Base-by-base conservation (phyloP, 2,113 vertebrate genomes). In the Corythaeola cristata region DNA sequence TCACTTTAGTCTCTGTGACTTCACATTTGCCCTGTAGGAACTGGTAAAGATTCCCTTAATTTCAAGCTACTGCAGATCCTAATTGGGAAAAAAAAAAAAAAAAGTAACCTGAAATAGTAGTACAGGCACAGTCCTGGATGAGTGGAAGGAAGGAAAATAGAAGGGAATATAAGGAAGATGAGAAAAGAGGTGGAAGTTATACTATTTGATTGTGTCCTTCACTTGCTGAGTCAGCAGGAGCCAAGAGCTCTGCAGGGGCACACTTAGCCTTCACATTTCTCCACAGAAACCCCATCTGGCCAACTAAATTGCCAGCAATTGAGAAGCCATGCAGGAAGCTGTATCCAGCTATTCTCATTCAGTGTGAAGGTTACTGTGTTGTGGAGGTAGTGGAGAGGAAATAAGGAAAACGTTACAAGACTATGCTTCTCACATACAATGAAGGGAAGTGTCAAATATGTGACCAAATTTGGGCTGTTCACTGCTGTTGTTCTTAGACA, bases 281-380 rank as follows among this genome's bases (percentile, higher is more conserved):
- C 56, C 71, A 64, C 37, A 93, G 94, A 97, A 92, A 85, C 80
- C 77, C 94, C 96, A 94, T 96, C 95, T 97, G 94, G 90, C 92
- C 86, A 82, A 58, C 83, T 93, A 90, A 95, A 95, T 90, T 97
- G 89, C 52, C 80, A 93, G 94, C 86, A 96, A 95, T 94, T 90
- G 90, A 94, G 88, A 89, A 93, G n/a, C 32, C 89, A 92, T 89
- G 86, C 80, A 95, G 94, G 88, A 95, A 93, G 76, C 76, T 89
- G 77, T 81, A 92, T 97, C 95, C 90, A 96, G 92, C 95, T 96
- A 96, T 95, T 97, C 88, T 94, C 95, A 92, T 88, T 87, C 66
- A 78, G 59, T 95, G 93, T 96, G 96, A 97, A 94, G 96, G 94
- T 96, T 96, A 96, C 83, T 60, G 63, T 84, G 76, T 63, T 87